These are phyloP conservation scores for Lipotes vexillifer DNA, from an alignment of 2,113 vertebrate genomes.

Conservation along the genomic window DNA sequence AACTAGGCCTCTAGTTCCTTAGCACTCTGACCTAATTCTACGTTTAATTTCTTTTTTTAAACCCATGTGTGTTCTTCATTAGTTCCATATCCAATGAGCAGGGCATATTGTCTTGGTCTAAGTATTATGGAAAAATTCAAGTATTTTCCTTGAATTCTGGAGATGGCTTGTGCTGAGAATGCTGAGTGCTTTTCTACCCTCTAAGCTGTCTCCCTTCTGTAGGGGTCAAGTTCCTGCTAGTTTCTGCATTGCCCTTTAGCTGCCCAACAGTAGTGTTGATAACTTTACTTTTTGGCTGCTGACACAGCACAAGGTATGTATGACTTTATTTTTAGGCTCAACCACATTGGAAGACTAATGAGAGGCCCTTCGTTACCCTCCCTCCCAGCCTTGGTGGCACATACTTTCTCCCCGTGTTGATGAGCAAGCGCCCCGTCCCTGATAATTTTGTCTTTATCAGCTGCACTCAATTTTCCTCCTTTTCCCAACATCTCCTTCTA, in stretches of 20 bases:
- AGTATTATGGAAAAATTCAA: background rate
- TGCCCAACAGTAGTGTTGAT: background rate
- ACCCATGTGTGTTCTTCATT: background rate
- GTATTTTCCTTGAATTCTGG: background rate
- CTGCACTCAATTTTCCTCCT: background rate
- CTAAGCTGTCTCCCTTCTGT: background rate
- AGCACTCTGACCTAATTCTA: background rate
- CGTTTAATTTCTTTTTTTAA: background rate
- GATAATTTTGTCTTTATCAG: background rate
- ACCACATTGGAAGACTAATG: background rate
- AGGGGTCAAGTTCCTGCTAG: background rate
- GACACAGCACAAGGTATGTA: background rate
- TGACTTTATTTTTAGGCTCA: background rate
- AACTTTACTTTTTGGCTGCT: background rate
- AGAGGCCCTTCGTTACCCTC: background rate
- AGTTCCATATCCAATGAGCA: background rate
- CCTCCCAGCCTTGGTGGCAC: background rate
- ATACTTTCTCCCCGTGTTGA: background rate
- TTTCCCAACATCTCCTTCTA: background rate
- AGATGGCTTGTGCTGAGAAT: background rate
- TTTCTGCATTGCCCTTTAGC: background rate
- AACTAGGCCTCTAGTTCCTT: background rate
- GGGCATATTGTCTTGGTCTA: background rate
- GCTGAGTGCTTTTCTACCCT: background rate
- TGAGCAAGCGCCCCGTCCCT: background rate